Evolutionary conservation across 1,140 invertebrate species (phyloP), one percentile per base, ranked within the genome.

Genomic region (Phymastichus coffea): DNA sequence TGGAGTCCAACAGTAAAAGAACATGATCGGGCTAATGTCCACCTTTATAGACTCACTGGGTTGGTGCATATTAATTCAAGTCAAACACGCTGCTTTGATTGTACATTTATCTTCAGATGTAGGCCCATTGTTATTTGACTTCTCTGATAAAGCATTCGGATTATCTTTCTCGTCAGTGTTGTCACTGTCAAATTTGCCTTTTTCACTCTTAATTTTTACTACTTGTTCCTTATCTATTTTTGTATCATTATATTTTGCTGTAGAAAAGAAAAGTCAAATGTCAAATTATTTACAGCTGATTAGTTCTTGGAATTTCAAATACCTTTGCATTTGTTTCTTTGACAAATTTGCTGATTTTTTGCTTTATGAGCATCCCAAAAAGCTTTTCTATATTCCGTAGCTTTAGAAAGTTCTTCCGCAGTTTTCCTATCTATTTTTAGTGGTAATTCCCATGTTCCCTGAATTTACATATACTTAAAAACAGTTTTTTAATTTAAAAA

Each of bases 1-100:
- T 93, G 91, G 91, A 88, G 87, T 74, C 91, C 91, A 25, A 81
- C 88, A 54, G 83, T 87, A 19, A 87, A 87, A 73, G 90, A 92
- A 71, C 85, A 88, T 66, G 89, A 92, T 76, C 81, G 88, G 65
- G 89, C 90, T 28, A 93, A 93, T 78, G 83, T 92, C 54, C 87
- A 90, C 75, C 78, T 92, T 3, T 87, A 91, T 65, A 81, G 82
- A 59, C 66, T 87, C 33, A 80, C 73, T 59, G 80, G 81, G 81
- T 83, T 72, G 62, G 61, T 54, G 52, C 30, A 49, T 54, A 1
- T 37, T 26, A n/a, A n/a, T n/a, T 43, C 25, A 35, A 19, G 22
- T 9, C 12, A 22, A 41, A 14, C 44, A 48, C 22, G 12, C n/a
- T 14, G 10, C 26, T 51, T 22, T 30, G 12, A 58, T 25, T 23